A percentile compares a stretch with the other conserved stretches of the same genome.
phyloP scores from a whole-genome alignment of 2,888 invertebrate species.

The Glaucopsyche alexis region DNA sequence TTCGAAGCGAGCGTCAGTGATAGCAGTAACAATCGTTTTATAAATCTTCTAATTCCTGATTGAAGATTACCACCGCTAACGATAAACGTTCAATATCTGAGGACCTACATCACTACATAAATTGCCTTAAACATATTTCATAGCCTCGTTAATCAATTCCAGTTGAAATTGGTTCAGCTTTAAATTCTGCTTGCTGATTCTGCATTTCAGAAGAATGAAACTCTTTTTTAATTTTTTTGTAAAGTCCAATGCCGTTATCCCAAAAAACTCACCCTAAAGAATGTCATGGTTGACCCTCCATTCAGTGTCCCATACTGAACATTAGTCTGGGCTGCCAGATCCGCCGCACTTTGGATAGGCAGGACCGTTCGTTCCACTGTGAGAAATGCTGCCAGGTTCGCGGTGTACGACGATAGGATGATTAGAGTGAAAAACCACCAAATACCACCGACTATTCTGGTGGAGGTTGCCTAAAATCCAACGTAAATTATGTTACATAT shows the following conservation, averaged over 20 bases:
- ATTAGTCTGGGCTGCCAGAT: conserved; percentile 94
- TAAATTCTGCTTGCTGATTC: too few species aligned
- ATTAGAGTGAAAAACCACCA: conserved; percentile 99
- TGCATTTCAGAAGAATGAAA: too few species aligned
- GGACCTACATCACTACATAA: too few species aligned
- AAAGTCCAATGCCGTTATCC: background rate
- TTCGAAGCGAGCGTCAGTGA: too few species aligned
- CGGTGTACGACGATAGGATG: conserved; percentile 98
- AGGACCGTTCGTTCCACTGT: conserved; percentile 98
- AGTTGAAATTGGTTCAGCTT: too few species aligned
- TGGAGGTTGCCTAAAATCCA: conserved; percentile 87
- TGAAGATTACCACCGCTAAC: too few species aligned
- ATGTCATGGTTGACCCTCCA: conserved; percentile 98
- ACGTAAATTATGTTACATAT: background rate
- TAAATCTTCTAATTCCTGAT: too few species aligned
- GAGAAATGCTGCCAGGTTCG: conserved; percentile 97
- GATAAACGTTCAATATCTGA: too few species aligned
- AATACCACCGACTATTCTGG: conserved; percentile 96
- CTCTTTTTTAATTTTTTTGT: background rate
- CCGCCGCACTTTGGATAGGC: conserved; percentile 97
- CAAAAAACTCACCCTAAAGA: conserved; percentile 87
- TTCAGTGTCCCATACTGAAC: conserved; percentile 96
- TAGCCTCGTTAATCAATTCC: too few species aligned
- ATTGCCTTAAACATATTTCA: too few species aligned
- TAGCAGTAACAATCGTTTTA: too few species aligned